Base-by-base conservation (phyloP, 2,797 vertebrate species). In the Crypturellus tataupa region DNA sequence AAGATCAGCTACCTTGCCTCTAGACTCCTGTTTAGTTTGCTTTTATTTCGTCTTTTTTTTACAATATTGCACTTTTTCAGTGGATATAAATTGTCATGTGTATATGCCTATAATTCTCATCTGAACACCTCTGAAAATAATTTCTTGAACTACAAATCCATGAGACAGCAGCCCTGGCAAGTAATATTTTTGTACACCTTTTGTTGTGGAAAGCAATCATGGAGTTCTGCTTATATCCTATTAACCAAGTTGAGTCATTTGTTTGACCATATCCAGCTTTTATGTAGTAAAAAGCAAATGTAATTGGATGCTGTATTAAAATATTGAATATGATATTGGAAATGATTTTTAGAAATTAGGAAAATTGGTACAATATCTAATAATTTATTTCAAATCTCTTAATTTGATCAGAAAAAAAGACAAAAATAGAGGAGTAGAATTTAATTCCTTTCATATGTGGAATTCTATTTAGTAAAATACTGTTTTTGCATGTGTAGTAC, bases 11-110 rank as follows among this genome's bases (percentile, higher is more conserved):
- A 15, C 80, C 40, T 91, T 89, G 37, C 64, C 58, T 90, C 56
- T 64, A 94, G 88, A 80, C 79, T 86, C 96, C 64, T 47, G 23
- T 91, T 91, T 91, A 77, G 56, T 71, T 96, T 80, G 60, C 39
- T 95, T 88, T 90, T 93, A 53, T 71, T 96, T 95, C n/a, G 78
- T 87, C 80, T 95, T 91, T 39, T 91, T 39, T 90, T 56, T 89
- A 72, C 51, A 67, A 17, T 40, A 51, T 46, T 80, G 33, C n/a
- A 27, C 47, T 94, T 94, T 92, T 94, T 93, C 49, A 39, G 59
- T 65, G 85, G 42, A 95, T 94, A 85, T 92, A 86, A 91, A 80
- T 95, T 96, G 63, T 89, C 46, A 63, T 56, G 72, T 80, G 35
- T 73, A 29, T 77, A 87, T 76, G 53, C 47, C 53, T 3, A 24